Evolutionary conservation across 1,140 invertebrate genomes (phyloP).

Genomic region (Drosophila oshimai): DNA sequence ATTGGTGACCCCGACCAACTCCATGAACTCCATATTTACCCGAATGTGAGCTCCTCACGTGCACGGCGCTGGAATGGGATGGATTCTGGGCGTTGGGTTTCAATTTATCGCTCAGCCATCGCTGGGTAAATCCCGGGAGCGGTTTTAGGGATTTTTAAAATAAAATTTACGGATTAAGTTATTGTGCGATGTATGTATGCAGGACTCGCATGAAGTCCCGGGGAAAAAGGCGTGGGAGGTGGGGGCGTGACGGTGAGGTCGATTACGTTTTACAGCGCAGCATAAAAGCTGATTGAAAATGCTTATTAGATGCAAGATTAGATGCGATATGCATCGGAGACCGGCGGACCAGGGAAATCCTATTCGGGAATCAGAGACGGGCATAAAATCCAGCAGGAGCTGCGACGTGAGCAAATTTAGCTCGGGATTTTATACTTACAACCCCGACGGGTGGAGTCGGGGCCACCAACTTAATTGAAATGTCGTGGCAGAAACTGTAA

Average conservation of each 20-base stretch:
- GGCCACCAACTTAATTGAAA: slow-evolving; percentile 69
- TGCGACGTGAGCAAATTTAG: slow-evolving; percentile 75
- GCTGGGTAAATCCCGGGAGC: slow-evolving; percentile 62
- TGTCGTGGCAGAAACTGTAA: slow-evolving; percentile 62
- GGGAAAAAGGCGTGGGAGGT: background rate
- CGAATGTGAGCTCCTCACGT: slow-evolving; percentile 33
- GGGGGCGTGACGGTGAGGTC: slow-evolving; percentile 60
- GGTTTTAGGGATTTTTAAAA: slow-evolving; percentile 78
- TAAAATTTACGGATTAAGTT: slow-evolving; percentile 83
- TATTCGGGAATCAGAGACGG: slow-evolving; percentile 60
- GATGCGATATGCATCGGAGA: slow-evolving; percentile 67
- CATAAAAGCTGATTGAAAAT: slow-evolving; percentile 83
- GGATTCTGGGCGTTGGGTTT: slow-evolving; percentile 49
- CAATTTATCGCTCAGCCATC: slow-evolving; percentile 66
- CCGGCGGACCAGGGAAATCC: slow-evolving; percentile 44
- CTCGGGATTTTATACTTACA: slow-evolving; percentile 43
- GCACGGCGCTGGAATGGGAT: background rate
- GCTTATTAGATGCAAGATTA: slow-evolving; percentile 83
- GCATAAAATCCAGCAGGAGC: slow-evolving; percentile 62
- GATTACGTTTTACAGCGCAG: slow-evolving; percentile 80
- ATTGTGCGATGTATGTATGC: slow-evolving; percentile 58
- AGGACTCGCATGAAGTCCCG: slow-evolving; percentile 25
- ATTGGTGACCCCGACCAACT: slow-evolving; percentile 12
- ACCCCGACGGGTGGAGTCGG: background rate
- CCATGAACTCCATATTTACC: background rate